Base-by-base conservation (phyloP, 2,888 invertebrate species). In the Tipula lateralis region DNA sequence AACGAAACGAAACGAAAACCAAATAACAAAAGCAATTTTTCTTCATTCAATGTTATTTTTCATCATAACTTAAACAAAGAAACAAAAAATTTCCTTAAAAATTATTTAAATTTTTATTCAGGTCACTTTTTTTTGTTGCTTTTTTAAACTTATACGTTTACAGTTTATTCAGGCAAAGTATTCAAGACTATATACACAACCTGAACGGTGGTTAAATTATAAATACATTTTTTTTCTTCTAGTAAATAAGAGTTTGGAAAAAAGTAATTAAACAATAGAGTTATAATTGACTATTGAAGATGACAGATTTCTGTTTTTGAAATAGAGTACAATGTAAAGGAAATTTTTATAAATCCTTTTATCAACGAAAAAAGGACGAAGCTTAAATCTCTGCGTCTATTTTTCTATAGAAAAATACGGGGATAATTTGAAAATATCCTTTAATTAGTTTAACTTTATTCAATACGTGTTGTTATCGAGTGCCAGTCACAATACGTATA, bases 21-120 rank as follows among this genome's bases (percentile, higher is more conserved):
- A 66, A 66, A 66, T 66, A 66, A 66, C 66, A 66, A 66, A 66
- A 66, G 66, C 66, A 66, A 66, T 66, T 66, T 66, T 66, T 66
- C 66, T 66, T 66, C 66, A 66, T 66, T 66, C 24, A 50, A n/a
- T 66, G 24, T 24, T 66, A 66, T 66, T 66, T 66, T 66, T 66
- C 66, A 66, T 66, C 66, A 66, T 66, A 66, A 66, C 66, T 66
- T 66, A 66, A 66, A 66, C 66, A 66, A 66, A 66, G 66, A 66
- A n/a, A 66, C 66, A 24, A 66, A 66, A 66, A 66, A 24, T 66
- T 66, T 66, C 66, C 66, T 66, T 66, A 7, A 66, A 66, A 66
- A 66, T 66, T 66, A 66, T 66, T 66, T 66, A 66, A 66, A 66
- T 66, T 66, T 66, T 66, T 66, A 66, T 66, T 66, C 66, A 66